phyloP scores from a whole-genome alignment of 2,113 vertebrate genomes.

The Macquaria ambigua region DNA sequence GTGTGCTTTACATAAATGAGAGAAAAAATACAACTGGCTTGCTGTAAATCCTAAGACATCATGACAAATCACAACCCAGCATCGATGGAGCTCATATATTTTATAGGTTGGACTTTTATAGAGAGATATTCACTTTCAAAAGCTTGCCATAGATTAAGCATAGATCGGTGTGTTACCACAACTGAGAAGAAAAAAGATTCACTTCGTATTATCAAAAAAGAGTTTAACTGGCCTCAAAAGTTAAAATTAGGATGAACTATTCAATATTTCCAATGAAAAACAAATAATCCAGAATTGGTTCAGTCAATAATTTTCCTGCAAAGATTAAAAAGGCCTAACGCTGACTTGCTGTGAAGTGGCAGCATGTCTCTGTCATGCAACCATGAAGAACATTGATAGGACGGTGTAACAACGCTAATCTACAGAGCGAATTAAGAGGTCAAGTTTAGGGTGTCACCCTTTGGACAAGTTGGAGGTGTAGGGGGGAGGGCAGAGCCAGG shows the following conservation, averaged over 20 bases:
- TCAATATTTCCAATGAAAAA: neutral
- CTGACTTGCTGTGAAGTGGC: neutral
- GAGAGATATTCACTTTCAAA: neutral
- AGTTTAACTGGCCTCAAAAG: neutral
- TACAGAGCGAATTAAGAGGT: conserved; percentile 41
- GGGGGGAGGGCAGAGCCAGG: conserved; percentile 11
- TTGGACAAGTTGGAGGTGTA: conserved; percentile 2
- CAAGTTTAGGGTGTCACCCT: conserved; percentile 46
- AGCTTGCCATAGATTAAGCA: neutral
- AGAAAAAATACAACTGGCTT: neutral
- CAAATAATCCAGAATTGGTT: neutral
- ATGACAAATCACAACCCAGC: neutral
- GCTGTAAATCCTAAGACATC: neutral
- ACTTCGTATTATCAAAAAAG: neutral
- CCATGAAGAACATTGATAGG: neutral
- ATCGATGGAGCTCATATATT: neutral
- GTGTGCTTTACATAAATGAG: neutral
- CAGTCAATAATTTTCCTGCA: neutral
- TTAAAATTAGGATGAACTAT: neutral
- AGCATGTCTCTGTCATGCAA: neutral
- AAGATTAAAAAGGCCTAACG: neutral
- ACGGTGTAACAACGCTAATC: conserved; percentile 31
- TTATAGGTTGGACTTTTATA: neutral
- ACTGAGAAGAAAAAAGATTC: neutral
- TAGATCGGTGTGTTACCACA: neutral